phyloP scores from a whole-genome alignment of 2,113 vertebrate species.

The Apodemus sylvaticus region DNA sequence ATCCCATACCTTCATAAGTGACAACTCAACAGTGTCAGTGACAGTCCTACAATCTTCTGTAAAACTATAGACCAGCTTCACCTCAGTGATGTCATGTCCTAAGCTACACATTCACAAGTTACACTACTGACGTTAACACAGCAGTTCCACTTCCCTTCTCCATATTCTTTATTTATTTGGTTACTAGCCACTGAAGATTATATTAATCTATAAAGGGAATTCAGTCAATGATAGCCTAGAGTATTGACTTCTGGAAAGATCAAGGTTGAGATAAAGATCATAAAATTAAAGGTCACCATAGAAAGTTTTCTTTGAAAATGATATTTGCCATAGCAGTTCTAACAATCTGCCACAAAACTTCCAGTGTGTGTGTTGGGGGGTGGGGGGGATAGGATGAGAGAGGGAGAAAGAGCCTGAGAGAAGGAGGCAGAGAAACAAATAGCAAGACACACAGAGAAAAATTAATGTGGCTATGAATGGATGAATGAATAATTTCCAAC shows the following conservation, averaged over 20 bases:
- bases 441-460: neutral
- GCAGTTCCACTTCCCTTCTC: neutral
- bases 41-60: neutral
- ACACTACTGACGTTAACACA: neutral
- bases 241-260: neutral
- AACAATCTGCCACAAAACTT: neutral
- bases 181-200: neutral
- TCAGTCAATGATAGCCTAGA: neutral
- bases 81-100: neutral
- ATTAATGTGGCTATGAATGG: neutral
- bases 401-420: neutral
- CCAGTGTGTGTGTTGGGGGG: neutral
- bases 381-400: rapidly evolving
- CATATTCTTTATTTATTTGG: neutral
- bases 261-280: neutral
- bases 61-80: neutral
- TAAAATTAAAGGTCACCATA: neutral
- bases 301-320: neutral
- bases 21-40: neutral
- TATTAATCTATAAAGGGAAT: neutral
- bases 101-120: neutral
- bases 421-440: neutral
- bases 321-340: neutral
- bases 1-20: no score
- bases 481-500: neutral